A percentile compares a stretch with the other conserved stretches of the same genome.
These are phyloP conservation scores for Sebastes kiyomatsui DNA, from an alignment of 2,797 vertebrate species.

Conservation along the genomic window DNA sequence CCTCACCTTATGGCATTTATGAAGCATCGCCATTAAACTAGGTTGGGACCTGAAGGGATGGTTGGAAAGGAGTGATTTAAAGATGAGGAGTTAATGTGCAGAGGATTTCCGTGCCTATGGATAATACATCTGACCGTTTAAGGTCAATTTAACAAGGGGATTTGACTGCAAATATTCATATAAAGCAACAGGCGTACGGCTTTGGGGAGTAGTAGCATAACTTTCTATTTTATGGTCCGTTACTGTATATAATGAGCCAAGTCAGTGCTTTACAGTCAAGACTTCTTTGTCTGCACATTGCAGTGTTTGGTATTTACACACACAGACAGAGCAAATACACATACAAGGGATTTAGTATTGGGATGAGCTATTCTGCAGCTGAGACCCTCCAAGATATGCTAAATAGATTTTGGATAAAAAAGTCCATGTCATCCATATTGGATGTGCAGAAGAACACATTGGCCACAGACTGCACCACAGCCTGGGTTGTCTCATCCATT, in stretches of 20 bases:
- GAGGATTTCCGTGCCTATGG: neutral
- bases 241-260: slow-evolving; percentile 1
- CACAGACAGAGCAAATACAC: slow-evolving; percentile 3
- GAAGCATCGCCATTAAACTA: slow-evolving; percentile 1
- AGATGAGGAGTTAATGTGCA: neutral
- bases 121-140: slow-evolving; percentile 1
- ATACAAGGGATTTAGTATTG: neutral
- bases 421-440: neutral
- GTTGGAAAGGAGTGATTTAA: slow-evolving; percentile 21
- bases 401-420: neutral
- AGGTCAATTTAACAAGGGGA: slow-evolving; percentile 3
- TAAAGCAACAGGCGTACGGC: neutral
- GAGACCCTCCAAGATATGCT: neutral
- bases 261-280: neutral
- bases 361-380: neutral
- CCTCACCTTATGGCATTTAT: slow-evolving; percentile 27
- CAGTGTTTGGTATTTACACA: neutral
- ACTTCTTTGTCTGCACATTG: neutral
- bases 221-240: slow-evolving; percentile 3
- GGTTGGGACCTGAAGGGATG: neutral
- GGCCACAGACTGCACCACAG: neutral
- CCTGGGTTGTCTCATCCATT: slow-evolving; percentile 17
- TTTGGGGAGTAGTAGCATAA: neutral
- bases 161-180: neutral
- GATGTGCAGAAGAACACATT: slow-evolving; percentile 5